phyloP scores from a whole-genome alignment of 1,140 invertebrate species.

The Thaumatotibia leucotreta region DNA sequence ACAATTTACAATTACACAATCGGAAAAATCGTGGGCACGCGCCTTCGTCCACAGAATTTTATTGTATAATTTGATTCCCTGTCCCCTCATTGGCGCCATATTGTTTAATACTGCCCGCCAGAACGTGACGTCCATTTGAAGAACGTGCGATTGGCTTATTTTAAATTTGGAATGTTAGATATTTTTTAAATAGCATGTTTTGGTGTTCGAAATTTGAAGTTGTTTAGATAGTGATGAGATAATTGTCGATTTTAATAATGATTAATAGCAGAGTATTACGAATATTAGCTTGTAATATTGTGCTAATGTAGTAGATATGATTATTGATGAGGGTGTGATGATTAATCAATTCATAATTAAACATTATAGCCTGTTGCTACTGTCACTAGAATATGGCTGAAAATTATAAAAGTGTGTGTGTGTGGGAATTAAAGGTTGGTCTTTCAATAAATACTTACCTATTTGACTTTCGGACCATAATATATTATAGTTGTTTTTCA shows the following conservation, averaged over 20 bases:
- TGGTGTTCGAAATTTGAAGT: not conserved
- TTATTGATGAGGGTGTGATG: too few species aligned
- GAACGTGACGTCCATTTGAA: not conserved
- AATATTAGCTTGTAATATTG: too few species aligned
- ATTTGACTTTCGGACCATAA: too few species aligned
- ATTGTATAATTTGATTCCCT: not conserved
- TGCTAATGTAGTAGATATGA: too few species aligned
- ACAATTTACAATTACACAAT: conserved; percentile 1
- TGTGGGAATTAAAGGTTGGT: too few species aligned
- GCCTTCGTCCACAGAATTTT: not conserved
- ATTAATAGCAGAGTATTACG: too few species aligned
- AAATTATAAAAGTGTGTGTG: too few species aligned
- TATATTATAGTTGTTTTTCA: too few species aligned
- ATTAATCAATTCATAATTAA: too few species aligned
- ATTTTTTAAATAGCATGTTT: not conserved
- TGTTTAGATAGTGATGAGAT: not conserved
- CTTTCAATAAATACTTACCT: too few species aligned
- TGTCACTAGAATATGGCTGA: too few species aligned
- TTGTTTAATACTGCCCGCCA: not conserved
- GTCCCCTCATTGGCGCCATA: not conserved
- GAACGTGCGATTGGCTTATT: not conserved
- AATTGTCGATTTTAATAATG: not conserved
- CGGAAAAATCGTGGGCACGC: not conserved
- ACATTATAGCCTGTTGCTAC: too few species aligned
- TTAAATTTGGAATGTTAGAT: not conserved